Evolutionary conservation across 2,888 invertebrate species (phyloP), one percentile per base, ranked within the genome.

Genomic region (Harmothoe impar): DNA sequence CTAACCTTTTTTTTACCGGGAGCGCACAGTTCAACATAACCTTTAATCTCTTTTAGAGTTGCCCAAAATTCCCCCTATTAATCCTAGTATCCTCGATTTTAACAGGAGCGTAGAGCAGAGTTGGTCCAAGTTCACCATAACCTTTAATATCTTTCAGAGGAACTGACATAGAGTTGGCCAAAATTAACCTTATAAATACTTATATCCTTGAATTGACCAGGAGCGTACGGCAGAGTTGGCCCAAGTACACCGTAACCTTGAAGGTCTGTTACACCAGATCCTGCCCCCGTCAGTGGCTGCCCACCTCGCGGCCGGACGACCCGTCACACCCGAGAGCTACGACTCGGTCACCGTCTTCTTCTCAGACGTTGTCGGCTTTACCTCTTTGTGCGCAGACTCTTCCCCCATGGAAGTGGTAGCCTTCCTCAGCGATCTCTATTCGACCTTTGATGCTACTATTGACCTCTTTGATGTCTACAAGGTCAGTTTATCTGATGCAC

Each of bases 171-270:
- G 3, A 10, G 3, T 43, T 43, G 3, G 10, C 3, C 3, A 3
- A 43, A 43, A 10, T 43, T 43, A 7, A 43, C 43, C 43, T 3
- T n/a, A n/a, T n/a, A n/a, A n/a, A n/a, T n/a, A n/a, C n/a, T n/a
- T n/a, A n/a, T 43, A 43, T 7, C 43, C 29, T 68, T n/a, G 68
- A 68, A 68, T 68, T 68, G 10, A 43, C 43, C 51, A 94, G 35
- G 94, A 94, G 89, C 91, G 94, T 33, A 94, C 94, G 0, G 89
- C 91, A 0, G 95, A 94, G 54, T 90, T 94, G 56, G 92, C 91
- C 0, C 25, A 91, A 0, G 92, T 93, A 35, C 94, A 93, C 51
- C 86, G 91, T 15, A 93, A 93, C 33, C 92, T 94, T 91, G 93
- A 95, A 72, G 86, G 89, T 7, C 91, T 94, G 62, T 93, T 95